Evolutionary conservation across 2,113 vertebrate genomes (phyloP).

Genomic region (Ardeotis arabs): DNA sequence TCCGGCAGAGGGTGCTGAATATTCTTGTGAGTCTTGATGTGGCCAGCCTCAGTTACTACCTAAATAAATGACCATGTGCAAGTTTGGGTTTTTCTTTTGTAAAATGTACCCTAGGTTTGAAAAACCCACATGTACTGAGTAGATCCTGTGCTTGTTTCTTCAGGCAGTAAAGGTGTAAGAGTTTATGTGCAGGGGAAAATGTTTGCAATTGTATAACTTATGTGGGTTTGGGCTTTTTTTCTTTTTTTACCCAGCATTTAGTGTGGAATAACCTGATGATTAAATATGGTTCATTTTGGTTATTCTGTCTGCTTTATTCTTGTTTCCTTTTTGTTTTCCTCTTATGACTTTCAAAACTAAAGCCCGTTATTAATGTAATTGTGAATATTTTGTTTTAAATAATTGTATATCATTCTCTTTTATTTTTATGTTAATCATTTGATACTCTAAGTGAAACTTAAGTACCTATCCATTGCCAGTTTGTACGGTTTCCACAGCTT

Average conservation of each 20-base stretch:
- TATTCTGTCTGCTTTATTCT: background rate
- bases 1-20: constrained; percentile 69
- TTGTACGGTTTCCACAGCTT: constrained; percentile 33
- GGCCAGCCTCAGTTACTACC: background rate
- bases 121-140: background rate
- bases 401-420: background rate
- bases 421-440: constrained; percentile 6
- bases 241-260: background rate
- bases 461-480: constrained; percentile 9
- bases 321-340: background rate
- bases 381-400: constrained; percentile 3
- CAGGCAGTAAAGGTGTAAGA: background rate
- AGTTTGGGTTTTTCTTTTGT: background rate
- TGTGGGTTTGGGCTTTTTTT: background rate
- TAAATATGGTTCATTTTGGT: background rate
- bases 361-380: background rate
- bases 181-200: background rate
- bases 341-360: background rate
- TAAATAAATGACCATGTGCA: background rate
- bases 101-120: constrained; percentile 12
- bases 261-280: background rate
- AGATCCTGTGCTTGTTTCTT: background rate
- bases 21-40: background rate
- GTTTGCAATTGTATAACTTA: background rate
- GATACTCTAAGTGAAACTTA: constrained; percentile 17